Evolutionary conservation across 1,140 invertebrate genomes (phyloP).

Genomic region (Metopolophium dirhodum): DNA sequence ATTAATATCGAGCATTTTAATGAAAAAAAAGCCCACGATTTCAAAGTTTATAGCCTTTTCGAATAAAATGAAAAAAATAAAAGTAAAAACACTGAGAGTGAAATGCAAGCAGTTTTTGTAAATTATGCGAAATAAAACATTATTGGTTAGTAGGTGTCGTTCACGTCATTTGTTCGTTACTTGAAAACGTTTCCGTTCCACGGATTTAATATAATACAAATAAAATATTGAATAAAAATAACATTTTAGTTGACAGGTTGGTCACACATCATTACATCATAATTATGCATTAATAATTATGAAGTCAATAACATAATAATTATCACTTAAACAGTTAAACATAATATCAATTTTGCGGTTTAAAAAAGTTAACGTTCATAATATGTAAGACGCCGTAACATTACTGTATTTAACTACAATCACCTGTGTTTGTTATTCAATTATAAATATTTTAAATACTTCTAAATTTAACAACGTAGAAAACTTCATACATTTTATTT

Average conservation of each 20-base stretch:
- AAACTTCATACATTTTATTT: too few species aligned
- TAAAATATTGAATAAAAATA: background rate
- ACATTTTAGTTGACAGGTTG: background rate
- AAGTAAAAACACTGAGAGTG: background rate
- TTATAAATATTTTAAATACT: too few species aligned
- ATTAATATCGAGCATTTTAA: background rate
- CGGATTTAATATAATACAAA: background rate
- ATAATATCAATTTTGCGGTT: background rate
- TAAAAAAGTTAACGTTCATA: background rate
- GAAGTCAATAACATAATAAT: background rate
- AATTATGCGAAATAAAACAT: background rate
- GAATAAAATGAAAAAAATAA: background rate
- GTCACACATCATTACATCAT: too few species aligned
- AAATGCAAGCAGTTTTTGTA: background rate
- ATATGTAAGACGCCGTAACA: too few species aligned
- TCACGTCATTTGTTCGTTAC: background rate
- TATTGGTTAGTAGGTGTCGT: background rate
- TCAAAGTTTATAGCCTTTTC: background rate
- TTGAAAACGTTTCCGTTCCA: background rate
- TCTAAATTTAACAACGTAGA: too few species aligned
- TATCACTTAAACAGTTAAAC: background rate
- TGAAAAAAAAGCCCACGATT: background rate
- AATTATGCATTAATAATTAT: background rate
- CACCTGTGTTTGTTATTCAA: too few species aligned
- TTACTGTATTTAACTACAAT: too few species aligned